Conservation (phyloP, 2,113 vertebrate genomes). For the Silurus asotus region DNA sequence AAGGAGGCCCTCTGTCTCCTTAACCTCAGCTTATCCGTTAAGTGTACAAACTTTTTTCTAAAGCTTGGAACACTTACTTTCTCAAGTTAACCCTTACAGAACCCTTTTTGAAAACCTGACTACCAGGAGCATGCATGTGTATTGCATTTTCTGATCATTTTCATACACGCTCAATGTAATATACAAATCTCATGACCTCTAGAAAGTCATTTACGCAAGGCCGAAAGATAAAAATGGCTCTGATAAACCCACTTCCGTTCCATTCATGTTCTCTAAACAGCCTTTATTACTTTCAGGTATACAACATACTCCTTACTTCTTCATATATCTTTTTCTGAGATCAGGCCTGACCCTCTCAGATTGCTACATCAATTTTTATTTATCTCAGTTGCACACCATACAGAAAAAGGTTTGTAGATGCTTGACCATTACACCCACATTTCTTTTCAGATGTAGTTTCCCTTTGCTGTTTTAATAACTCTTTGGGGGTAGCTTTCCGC, state of each 20-base stretch:
- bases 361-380: neutral
- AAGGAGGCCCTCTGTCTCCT: neutral
- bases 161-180: neutral
- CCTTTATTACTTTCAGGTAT: too few species aligned
- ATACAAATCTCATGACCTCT: neutral
- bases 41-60: neutral
- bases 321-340: neutral
- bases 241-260: neutral
- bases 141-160: neutral
- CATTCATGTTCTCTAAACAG: neutral
- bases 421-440: too few species aligned
- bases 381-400: neutral
- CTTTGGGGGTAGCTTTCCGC: neutral
- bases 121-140: neutral
- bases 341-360: neutral
- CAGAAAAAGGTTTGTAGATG: neutral
- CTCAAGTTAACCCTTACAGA: neutral
- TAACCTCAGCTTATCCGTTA: neutral
- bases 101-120: neutral
- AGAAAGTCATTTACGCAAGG: neutral
- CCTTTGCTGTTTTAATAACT: too few species aligned
- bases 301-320: too few species aligned
- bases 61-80: neutral
- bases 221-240: neutral
- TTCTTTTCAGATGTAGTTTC: too few species aligned